Conservation (phyloP, 2,797 vertebrate genomes). For the Rhincodon typus region DNA sequence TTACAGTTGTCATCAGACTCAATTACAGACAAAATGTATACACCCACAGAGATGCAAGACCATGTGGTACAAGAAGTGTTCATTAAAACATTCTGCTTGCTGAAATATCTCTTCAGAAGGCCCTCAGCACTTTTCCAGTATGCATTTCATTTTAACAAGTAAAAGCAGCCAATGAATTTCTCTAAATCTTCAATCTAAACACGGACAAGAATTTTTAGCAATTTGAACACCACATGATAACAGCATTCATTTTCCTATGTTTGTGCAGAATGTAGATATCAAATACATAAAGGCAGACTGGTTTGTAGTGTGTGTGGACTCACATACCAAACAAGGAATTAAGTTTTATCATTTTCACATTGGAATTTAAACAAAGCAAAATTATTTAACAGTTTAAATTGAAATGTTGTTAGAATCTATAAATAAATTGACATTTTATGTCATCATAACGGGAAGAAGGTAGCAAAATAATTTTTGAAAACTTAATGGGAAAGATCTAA, state of each 20-base stretch:
- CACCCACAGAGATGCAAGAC: background rate
- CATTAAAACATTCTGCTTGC: background rate
- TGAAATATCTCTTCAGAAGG: background rate
- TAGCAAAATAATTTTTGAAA: background rate
- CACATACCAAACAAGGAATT: background rate
- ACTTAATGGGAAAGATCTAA: background rate
- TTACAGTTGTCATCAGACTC: slow-evolving; percentile 26
- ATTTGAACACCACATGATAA: background rate
- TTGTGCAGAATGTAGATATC: background rate
- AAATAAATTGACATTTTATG: background rate
- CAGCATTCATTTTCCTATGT: background rate
- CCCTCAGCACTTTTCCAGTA: background rate
- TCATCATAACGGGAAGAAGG: background rate
- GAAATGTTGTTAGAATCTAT: background rate
- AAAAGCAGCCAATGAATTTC: background rate
- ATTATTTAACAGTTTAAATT: background rate
- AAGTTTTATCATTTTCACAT: background rate
- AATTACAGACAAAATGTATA: background rate
- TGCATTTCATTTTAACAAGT: background rate
- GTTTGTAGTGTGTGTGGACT: too few species aligned
- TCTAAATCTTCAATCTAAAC: background rate
- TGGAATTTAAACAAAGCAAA: background rate
- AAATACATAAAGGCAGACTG: too few species aligned
- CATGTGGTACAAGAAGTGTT: slow-evolving; percentile 20
- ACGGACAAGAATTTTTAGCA: background rate